A percentile compares a stretch with the other conserved stretches of the same genome.
phyloP scores from a whole-genome alignment of 2,113 vertebrate species.

The Cyanoramphus novaezelandiae region DNA sequence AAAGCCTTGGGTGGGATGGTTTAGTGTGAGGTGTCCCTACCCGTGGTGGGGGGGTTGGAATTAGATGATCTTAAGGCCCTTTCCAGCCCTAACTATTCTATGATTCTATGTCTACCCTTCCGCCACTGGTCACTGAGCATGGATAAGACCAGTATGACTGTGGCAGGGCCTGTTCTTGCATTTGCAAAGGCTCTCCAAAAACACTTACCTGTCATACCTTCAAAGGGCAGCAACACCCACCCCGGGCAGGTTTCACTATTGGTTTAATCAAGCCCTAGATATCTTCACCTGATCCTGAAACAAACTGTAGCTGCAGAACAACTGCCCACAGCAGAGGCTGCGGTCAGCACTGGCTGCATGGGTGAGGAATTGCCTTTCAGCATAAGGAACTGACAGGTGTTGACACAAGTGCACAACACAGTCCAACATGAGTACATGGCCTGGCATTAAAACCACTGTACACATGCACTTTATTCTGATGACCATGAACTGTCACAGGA shows the following conservation, averaged over 20 bases:
- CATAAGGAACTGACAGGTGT: fast-evolving
- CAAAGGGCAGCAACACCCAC: too few relatives aligned
- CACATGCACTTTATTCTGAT: fast-evolving
- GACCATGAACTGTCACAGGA: fast-evolving
- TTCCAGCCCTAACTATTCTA: too few relatives aligned
- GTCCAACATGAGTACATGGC: fast-evolving
- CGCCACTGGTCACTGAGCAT: fast-evolving
- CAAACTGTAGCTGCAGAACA: not conserved
- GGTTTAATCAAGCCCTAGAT: not conserved
- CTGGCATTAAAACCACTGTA: fast-evolving
- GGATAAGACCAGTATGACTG: fast-evolving
- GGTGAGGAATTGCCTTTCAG: not conserved
- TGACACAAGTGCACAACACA: fast-evolving
- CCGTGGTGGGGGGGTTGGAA: too few relatives aligned
- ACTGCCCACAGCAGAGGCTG: not conserved
- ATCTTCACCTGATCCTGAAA: not conserved
- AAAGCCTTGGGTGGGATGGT: too few relatives aligned
- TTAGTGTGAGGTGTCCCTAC: too few relatives aligned
- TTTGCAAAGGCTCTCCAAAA: too few relatives aligned
- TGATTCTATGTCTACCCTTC: fast-evolving
- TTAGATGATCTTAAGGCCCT: too few relatives aligned
- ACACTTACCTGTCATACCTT: fast-evolving
- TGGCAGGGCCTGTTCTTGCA: fast-evolving
- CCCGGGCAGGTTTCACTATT: fast-evolving
- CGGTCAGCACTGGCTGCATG: fast-evolving